phyloP scores from a whole-genome alignment of 2,888 invertebrate species.

The Deilephila porcellus region DNA sequence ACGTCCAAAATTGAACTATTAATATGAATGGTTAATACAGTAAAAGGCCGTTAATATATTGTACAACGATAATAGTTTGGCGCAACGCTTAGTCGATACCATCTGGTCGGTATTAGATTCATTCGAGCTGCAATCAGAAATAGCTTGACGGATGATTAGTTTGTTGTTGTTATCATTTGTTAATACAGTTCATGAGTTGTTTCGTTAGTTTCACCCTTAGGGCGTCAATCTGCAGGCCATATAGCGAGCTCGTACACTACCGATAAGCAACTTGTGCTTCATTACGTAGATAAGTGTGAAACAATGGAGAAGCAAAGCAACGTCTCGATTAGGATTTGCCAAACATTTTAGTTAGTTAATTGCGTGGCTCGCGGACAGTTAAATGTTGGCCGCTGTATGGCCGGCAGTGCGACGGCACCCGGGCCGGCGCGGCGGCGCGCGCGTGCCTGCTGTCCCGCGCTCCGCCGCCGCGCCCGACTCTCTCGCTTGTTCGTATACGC shows the following conservation, averaged over 20 bases:
- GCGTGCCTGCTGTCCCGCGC: conserved; percentile 30
- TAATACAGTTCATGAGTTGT: conserved; percentile 68
- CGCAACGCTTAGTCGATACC: conserved; percentile 68
- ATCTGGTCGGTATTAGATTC: conserved; percentile 83
- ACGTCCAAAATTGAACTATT: neutral
- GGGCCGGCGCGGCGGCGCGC: conserved; percentile 38
- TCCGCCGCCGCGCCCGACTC: conserved; percentile 54
- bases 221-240: conserved; percentile 58
- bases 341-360: conserved; percentile 34
- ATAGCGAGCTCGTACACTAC: conserved; percentile 30
- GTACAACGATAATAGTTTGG: conserved; percentile 50
- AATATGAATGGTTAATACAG: conserved; percentile 26
- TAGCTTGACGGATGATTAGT: conserved; percentile 77
- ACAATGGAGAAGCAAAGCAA: neutral
- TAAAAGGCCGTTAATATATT: conserved; percentile 44
- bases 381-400: conserved; percentile 50
- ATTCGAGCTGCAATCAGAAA: conserved; percentile 78
- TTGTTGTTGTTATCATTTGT: conserved; percentile 78
- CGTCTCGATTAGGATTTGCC: conserved; percentile 2
- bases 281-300: neutral
- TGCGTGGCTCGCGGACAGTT: conserved; percentile 39
- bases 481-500: conserved; percentile 80
- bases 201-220: conserved; percentile 74
- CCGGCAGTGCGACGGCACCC: conserved; percentile 56
- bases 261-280: neutral